Evolutionary conservation across 1,140 invertebrate species (phyloP).

Genomic region (Gonioctena quinquepunctata): DNA sequence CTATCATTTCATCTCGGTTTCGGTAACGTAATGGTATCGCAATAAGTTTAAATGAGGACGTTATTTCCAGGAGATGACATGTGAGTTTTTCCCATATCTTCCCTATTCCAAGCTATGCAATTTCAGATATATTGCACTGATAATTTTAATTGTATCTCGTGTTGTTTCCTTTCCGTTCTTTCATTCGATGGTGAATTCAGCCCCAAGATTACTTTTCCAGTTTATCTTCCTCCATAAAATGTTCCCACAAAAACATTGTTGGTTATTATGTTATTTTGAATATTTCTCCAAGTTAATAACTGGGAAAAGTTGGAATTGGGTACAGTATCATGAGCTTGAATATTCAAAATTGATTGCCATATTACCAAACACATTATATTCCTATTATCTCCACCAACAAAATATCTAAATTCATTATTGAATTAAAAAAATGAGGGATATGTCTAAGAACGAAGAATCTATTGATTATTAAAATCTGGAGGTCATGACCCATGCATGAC

Average conservation of each 20-base stretch:
- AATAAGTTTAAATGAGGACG: not conserved
- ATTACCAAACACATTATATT: no score
- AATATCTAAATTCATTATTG: no score
- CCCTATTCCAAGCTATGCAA: not conserved
- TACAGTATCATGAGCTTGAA: no score
- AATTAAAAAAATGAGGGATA: no score
- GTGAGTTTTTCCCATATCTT: not conserved
- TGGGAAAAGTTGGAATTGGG: no score
- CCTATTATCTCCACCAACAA: no score
- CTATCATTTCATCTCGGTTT: not conserved
- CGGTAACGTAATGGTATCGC: not conserved
- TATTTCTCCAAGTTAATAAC: no score
- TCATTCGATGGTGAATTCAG: not conserved
- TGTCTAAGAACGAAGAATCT: no score
- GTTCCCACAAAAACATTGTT: not conserved
- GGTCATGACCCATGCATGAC: no score
- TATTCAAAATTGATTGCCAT: no score
- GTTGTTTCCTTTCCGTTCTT: conserved; percentile 1
- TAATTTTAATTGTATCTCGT: conserved; percentile 1
- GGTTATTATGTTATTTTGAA: no score
- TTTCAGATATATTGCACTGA: conserved; percentile 7
- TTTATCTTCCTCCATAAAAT: conserved; percentile 1
- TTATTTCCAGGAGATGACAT: not conserved
- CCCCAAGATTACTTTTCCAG: not conserved
- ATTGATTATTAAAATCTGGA: no score